phyloP scores from a whole-genome alignment of 2,113 vertebrate species.

The Circaetus gallicus region DNA sequence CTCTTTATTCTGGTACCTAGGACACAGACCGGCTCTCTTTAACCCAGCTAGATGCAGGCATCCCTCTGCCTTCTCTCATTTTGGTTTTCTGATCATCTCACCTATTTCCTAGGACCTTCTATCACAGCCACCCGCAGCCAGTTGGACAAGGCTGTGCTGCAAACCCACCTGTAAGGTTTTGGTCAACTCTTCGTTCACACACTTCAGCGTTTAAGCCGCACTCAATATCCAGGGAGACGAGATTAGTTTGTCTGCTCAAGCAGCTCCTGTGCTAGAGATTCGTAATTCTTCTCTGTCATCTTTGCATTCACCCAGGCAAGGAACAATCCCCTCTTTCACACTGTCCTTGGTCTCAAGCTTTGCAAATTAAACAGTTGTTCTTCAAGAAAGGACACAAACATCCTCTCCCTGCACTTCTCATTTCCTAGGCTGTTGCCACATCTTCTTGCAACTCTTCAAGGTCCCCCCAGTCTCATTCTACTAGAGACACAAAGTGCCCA shows the following conservation, averaged over 20 bases:
- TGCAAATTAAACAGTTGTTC: background rate
- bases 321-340: background rate
- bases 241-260: background rate
- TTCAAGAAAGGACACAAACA: background rate
- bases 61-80: background rate
- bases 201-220: background rate
- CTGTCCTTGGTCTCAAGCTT: background rate
- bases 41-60: background rate
- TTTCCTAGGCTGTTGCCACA: background rate
- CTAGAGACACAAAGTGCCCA: background rate
- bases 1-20: background rate
- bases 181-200: background rate
- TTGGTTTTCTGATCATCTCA: background rate
- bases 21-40: background rate
- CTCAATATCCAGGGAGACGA: background rate
- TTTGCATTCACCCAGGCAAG: background rate
- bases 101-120: background rate
- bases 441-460: background rate
- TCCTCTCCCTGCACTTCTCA: background rate
- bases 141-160: background rate
- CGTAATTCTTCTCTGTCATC: background rate
- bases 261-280: background rate
- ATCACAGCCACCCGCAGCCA: background rate
- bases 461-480: background rate
- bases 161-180: background rate